Evolutionary conservation across 2,113 vertebrate species (phyloP).

Genomic region (Pelvicachromis taeniatus): DNA sequence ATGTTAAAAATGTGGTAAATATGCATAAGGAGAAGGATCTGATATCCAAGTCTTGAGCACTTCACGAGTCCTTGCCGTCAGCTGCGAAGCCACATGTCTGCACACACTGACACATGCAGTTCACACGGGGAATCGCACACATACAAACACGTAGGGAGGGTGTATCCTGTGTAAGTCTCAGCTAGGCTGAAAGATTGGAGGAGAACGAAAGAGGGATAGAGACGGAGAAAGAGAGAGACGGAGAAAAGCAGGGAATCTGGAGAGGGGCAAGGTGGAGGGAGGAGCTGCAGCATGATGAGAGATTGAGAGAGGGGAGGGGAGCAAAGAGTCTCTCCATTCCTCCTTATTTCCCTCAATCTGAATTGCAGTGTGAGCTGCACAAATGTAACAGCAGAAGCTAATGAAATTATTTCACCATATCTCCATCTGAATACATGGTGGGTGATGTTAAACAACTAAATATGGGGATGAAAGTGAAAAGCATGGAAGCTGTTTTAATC

Average conservation of each 20-base stretch:
- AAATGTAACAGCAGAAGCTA: slow-evolving; percentile 22
- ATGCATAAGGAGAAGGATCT: slow-evolving; percentile 24
- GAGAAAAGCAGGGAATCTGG: slow-evolving; percentile 36
- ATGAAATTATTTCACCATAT: slow-evolving; percentile 40
- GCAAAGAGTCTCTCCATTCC: slow-evolving; percentile 10
- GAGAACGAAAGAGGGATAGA: slow-evolving; percentile 40
- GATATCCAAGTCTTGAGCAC: slow-evolving; percentile 63
- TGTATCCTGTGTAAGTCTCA: slow-evolving; percentile 34
- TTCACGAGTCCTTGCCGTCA: slow-evolving; percentile 53
- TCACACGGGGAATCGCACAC: slow-evolving; percentile 20
- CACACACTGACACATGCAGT: slow-evolving; percentile 48
- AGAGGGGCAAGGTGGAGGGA: slow-evolving; percentile 66
- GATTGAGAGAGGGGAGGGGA: slow-evolving; percentile 31
- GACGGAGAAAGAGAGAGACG: slow-evolving; percentile 30
- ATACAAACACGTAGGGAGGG: slow-evolving; percentile 13
- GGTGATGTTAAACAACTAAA: not conserved
- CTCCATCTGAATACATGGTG: slow-evolving; percentile 8
- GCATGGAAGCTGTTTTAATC: not conserved
- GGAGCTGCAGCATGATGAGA: slow-evolving; percentile 64
- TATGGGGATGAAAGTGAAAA: not conserved
- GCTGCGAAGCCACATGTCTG: slow-evolving; percentile 50
- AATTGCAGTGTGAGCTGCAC: slow-evolving; percentile 26
- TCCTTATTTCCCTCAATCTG: slow-evolving; percentile 14
- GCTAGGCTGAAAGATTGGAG: slow-evolving; percentile 40
- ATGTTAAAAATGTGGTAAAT: slow-evolving; percentile 33